Evolutionary conservation across 2,797 vertebrate genomes (phyloP).

Genomic region (Anniella stebbinsi): DNA sequence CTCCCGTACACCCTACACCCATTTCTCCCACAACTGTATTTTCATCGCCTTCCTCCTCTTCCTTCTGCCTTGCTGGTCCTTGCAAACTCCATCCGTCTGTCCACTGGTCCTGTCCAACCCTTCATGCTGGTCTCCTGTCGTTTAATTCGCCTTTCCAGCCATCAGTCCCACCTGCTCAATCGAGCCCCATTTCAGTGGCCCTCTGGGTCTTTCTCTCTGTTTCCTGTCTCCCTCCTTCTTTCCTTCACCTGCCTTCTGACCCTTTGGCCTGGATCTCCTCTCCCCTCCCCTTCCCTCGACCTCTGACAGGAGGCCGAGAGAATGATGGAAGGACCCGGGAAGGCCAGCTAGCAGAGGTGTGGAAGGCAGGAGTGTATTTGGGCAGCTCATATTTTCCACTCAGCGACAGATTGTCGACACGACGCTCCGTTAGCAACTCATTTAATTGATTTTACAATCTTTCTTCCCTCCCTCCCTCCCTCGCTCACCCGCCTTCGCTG

Average conservation of each 20-base stretch:
- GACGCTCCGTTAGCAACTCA: constrained; percentile 78
- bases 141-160: neutral
- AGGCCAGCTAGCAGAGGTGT: neutral
- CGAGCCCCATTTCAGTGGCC: neutral
- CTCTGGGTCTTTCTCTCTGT: neutral
- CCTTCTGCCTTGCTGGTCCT: neutral
- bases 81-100: neutral
- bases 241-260: neutral
- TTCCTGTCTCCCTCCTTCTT: too few species aligned
- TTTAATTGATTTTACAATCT: constrained; percentile 83
- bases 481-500: neutral
- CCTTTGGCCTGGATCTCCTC: neutral
- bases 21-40: neutral
- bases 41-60: neutral
- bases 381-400: constrained; percentile 78
- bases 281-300: neutral
- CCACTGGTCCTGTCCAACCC: too few species aligned
- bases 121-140: neutral
- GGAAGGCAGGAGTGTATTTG: constrained; percentile 56
- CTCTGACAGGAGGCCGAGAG: neutral
- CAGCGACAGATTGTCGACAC: constrained; percentile 69
- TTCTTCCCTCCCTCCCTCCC: constrained; percentile 72
- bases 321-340: constrained; percentile 1
- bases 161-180: neutral
- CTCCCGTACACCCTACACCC: neutral